Base-by-base conservation (phyloP, 2,113 vertebrate genomes). In the Chlorodrepanis virens region DNA sequence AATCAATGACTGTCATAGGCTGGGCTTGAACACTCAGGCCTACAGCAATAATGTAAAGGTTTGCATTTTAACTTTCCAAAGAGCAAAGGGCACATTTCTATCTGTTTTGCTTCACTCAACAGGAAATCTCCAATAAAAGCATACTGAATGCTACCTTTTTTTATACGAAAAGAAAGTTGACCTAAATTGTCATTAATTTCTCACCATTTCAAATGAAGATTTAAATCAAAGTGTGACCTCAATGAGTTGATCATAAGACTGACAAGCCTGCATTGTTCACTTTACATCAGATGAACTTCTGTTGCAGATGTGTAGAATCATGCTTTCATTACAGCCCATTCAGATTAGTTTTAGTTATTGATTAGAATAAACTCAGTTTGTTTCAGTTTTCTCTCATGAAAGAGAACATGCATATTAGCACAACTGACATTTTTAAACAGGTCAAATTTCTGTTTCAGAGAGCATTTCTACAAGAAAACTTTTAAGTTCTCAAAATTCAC, bases 271-370 rank as follows among this genome's bases (percentile, higher is more conserved):
- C 45, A 91, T 37, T 2, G 4, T 28, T 87, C 76, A 64, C n/a
- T 83, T 57, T 56, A 21, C 5, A 81, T 56, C 37, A 70, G 69
- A 88, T 83, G 56, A 94, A 63, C 64, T 83, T 82, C 12, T 44
- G 39, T 35, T 78, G 44, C 29, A 86, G 47, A 69, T 37, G 24
- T n/a, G 40, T 3, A 72, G 40, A 80, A 50, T 14, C 53, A 69
- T 19, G 33, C 16, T 74, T 93, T 65, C 49, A 92, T 68, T 44
- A 83, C 42, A 74, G 35, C 39, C 76, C 60, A 90, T 60, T 60
- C 44, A 89, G 79, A 96, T 67, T 50, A 74, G 12, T 57, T 42
- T 77, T 75, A 74, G 81, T 83, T 88, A 96, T 88, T 86, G 79
- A 90, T 91, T 52, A 86, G 52, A 83, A 83, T 77, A 95, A 94